Evolutionary conservation across 2,797 vertebrate genomes (phyloP).

Genomic region (Sardinella longiceps): DNA sequence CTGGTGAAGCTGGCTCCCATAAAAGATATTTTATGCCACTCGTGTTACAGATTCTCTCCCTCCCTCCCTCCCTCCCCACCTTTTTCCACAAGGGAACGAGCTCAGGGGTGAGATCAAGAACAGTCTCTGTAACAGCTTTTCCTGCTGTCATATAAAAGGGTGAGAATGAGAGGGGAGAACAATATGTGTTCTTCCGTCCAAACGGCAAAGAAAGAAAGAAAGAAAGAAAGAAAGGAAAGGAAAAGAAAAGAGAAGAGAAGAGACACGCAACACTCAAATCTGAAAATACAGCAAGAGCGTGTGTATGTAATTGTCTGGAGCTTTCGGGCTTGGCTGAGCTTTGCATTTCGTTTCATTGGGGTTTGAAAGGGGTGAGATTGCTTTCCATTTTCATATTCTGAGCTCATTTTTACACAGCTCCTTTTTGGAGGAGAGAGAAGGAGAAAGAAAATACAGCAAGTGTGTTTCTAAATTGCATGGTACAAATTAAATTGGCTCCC

Average conservation of each 20-base stretch:
- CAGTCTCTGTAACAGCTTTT: not conserved
- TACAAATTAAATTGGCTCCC: constrained; percentile 25
- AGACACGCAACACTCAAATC: constrained; percentile 10
- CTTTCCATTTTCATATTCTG: constrained; percentile 42
- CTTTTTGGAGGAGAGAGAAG: constrained; percentile 19
- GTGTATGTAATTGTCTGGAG: constrained; percentile 33
- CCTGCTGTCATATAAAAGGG: constrained; percentile 3
- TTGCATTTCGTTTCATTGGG: constrained; percentile 22
- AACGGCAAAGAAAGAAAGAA: not conserved
- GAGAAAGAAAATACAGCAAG: constrained; percentile 10
- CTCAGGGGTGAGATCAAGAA: not conserved
- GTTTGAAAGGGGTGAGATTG: constrained; percentile 38
- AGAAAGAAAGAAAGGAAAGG: too few relatives aligned
- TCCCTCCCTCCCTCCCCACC: not conserved
- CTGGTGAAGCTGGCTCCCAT: not conserved
- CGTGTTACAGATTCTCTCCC: not conserved
- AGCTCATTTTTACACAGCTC: constrained; percentile 31
- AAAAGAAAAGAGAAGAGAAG: not conserved
- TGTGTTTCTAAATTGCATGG: constrained; percentile 32
- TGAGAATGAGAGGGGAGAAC: constrained; percentile 14
- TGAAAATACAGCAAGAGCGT: constrained; percentile 29
- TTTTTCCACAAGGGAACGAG: not conserved
- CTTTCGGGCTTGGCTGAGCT: constrained; percentile 32
- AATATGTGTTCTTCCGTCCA: not conserved
- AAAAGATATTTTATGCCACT: not conserved